Percentiles rank a stretch among this genome's conserved stretches.
These are phyloP conservation scores for Ochotona princeps DNA, from an alignment of 2,113 vertebrate species.

Conservation along the genomic window DNA sequence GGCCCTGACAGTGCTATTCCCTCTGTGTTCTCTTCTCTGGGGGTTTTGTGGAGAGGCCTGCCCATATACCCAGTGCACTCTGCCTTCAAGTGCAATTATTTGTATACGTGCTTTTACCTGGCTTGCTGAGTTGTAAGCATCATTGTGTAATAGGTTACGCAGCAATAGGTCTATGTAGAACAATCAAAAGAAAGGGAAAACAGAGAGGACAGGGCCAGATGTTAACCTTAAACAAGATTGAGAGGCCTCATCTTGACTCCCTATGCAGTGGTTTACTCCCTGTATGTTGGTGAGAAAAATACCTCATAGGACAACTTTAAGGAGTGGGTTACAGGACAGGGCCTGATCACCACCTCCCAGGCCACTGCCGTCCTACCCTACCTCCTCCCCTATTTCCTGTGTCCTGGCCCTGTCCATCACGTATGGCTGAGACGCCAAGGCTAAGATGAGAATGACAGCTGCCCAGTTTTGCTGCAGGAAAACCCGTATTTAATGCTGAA, in stretches of 20 bases:
- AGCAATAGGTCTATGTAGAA: background rate
- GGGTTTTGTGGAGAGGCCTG: background rate
- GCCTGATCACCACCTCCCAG: background rate
- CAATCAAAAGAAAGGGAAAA: background rate
- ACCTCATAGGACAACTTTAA: background rate
- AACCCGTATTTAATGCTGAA: constrained; percentile 99
- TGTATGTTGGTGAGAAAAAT: background rate
- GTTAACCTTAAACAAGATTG: background rate
- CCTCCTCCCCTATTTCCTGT: background rate
- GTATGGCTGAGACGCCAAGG: constrained; percentile 69
- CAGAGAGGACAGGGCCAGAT: rapidly evolving
- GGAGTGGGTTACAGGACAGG: background rate
- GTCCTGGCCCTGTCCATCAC: background rate
- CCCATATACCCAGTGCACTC: background rate
- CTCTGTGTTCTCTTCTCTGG: background rate
- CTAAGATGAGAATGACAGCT: constrained; percentile 90
- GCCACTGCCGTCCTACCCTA: too few species aligned
- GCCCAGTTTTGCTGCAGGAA: constrained; percentile 93
- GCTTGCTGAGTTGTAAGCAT: background rate
- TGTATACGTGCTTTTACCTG: background rate
- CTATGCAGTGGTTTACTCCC: background rate
- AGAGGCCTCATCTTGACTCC: background rate
- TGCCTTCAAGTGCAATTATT: background rate
- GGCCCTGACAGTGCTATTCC: background rate
- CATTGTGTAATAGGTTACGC: background rate